phyloP scores from a whole-genome alignment of 2,113 vertebrate species.

The Ginglymostoma cirratum region DNA sequence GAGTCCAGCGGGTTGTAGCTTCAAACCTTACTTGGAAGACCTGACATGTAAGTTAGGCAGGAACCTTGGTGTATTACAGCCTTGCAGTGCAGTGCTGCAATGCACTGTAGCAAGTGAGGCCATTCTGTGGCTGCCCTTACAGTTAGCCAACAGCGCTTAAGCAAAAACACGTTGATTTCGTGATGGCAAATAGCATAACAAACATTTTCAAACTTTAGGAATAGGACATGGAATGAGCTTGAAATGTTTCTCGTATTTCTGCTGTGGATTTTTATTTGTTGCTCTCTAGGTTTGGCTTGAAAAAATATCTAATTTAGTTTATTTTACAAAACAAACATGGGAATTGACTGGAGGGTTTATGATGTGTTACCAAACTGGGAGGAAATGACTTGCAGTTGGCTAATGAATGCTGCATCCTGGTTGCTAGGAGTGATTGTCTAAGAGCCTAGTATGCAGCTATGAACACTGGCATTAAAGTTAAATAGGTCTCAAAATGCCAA shows the following conservation, averaged over 20 bases:
- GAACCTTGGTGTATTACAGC: background rate
- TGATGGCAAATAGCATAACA: background rate
- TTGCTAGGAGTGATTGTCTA: constrained; percentile 25
- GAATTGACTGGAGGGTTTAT: background rate
- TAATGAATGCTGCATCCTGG: background rate
- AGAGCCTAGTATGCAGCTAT: background rate
- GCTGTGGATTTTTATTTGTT: background rate
- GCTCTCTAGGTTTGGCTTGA: background rate
- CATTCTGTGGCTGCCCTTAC: background rate
- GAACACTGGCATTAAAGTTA: background rate
- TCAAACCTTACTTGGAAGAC: background rate
- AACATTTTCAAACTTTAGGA: background rate
- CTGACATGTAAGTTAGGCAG: background rate
- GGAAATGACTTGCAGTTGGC: constrained; percentile 25
- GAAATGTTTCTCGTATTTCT: background rate
- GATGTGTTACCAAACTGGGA: background rate
- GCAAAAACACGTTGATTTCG: background rate
- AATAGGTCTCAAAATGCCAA: background rate
- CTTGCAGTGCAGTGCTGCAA: background rate
- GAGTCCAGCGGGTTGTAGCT: background rate
- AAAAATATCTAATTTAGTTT: background rate
- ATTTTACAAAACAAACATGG: background rate
- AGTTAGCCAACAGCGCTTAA: background rate
- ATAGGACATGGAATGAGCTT: background rate
- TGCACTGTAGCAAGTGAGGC: background rate